These are phyloP conservation scores for Malurus cyaneus DNA, from an alignment of 2,113 vertebrate genomes.

Conservation along the genomic window DNA sequence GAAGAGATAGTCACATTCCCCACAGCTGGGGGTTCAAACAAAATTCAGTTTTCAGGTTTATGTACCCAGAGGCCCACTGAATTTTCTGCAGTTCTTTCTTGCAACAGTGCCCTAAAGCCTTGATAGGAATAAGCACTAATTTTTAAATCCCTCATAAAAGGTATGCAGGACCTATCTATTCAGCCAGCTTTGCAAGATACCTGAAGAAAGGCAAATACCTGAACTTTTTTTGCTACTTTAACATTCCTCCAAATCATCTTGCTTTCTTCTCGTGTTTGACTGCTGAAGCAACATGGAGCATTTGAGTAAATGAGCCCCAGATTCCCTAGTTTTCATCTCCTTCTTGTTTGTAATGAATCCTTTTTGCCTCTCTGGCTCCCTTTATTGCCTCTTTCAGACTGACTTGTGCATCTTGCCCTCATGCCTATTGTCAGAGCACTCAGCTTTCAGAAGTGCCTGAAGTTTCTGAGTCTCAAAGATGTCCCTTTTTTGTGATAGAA, in stretches of 20 bases:
- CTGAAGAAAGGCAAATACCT: not conserved
- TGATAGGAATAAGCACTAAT: not conserved
- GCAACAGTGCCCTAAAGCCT: not conserved
- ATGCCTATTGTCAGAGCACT: not conserved
- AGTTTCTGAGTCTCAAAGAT: not conserved
- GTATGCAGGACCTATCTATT: not conserved
- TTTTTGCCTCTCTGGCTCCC: not conserved
- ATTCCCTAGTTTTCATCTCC: not conserved
- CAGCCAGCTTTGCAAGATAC: rapidly evolving
- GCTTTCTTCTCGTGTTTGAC: not conserved
- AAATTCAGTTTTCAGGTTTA: not conserved
- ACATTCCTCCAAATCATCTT: not conserved
- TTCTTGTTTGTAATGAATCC: not conserved
- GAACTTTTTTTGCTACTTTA: not conserved
- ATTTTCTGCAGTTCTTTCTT: not conserved
- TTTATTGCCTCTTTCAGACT: not conserved
- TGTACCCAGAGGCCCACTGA: not conserved
- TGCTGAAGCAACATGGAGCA: not conserved
- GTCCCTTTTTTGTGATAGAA: not conserved
- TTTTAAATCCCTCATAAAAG: not conserved
- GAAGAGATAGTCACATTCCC: not conserved
- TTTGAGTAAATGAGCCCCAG: not conserved
- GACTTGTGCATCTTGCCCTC: not conserved
- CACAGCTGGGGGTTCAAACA: not conserved
- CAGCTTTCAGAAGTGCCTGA: not conserved